These are phyloP conservation scores for Leucophenga varia DNA, from an alignment of 1,140 invertebrate genomes.

Conservation along the genomic window DNA sequence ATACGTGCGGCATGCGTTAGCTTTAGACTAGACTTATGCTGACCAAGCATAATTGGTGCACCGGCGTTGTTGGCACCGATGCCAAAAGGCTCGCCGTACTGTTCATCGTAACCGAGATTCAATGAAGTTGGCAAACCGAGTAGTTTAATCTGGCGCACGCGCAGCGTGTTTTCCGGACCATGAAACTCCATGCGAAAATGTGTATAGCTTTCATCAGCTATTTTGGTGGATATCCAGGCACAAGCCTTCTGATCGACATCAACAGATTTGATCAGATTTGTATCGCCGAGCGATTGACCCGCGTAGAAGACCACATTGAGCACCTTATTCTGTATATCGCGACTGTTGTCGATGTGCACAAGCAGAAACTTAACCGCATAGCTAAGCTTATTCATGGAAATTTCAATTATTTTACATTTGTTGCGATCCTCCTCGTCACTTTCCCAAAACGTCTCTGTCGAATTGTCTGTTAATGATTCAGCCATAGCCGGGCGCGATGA, in stretches of 20 bases:
- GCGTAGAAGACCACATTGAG: conserved; percentile 78
- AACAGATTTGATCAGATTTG: conserved; percentile 74
- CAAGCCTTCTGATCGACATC: conserved; percentile 79
- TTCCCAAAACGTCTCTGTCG: conserved; percentile 99
- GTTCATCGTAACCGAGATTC: conserved; percentile 20
- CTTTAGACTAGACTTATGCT: conserved; percentile 27
- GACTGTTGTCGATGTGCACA: conserved; percentile 90
- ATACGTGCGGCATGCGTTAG: conserved; percentile 60
- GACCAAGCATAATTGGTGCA: not conserved
- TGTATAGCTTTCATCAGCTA: conserved; percentile 59
- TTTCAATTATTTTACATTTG: conserved; percentile 78
- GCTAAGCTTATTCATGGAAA: conserved; percentile 55
- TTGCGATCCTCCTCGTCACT: conserved; percentile 95
- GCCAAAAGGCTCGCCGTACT: conserved; percentile 58
- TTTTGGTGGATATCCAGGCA: conserved; percentile 84
- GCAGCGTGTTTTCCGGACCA: conserved; percentile 85
- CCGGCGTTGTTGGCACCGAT: not conserved
- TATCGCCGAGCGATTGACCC: conserved; percentile 77
- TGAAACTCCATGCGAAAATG: conserved; percentile 79
- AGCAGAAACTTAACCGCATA: conserved; percentile 63
- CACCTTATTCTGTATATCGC: conserved; percentile 93
- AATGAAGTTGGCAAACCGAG: conserved; percentile 35
- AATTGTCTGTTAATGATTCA: conserved; percentile 86
- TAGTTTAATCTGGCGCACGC: conserved; percentile 78
- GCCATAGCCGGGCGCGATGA: conserved; percentile 94